A percentile compares a stretch with the other conserved stretches of the same genome.
These are phyloP conservation scores for Potamilus streckersoni DNA, from an alignment of 1,140 invertebrate species.

Conservation along the genomic window DNA sequence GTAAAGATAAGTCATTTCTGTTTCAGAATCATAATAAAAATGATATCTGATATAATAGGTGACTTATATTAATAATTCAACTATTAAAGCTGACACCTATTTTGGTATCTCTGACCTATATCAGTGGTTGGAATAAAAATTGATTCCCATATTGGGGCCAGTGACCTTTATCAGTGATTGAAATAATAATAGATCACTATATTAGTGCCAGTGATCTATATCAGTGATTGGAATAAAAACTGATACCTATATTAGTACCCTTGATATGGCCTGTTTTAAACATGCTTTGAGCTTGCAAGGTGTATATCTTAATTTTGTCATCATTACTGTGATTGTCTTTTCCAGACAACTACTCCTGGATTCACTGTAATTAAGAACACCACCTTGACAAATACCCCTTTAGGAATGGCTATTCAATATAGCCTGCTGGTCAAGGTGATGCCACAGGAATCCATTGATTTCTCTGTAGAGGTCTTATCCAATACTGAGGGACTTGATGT, in stretches of 20 bases:
- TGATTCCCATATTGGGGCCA: too few relatives aligned
- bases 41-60: too few relatives aligned
- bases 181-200: too few relatives aligned
- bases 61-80: too few relatives aligned
- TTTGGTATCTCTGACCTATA: too few relatives aligned
- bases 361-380: slow-evolving; percentile 26
- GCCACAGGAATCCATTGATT: slow-evolving; percentile 32
- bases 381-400: slow-evolving; percentile 19
- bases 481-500: slow-evolving; percentile 17
- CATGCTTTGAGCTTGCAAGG: background rate
- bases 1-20: too few relatives aligned
- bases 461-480: slow-evolving; percentile 16
- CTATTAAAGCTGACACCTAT: too few relatives aligned
- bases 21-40: too few relatives aligned
- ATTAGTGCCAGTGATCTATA: background rate
- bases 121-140: too few relatives aligned
- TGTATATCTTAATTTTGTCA: background rate
- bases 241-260: background rate
- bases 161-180: too few relatives aligned
- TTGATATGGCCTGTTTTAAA: background rate
- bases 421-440: slow-evolving; percentile 29
- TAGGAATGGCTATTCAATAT: slow-evolving; percentile 31
- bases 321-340: background rate
- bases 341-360: slow-evolving; percentile 16
- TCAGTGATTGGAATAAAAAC: background rate